phyloP scores from a whole-genome alignment of 1,140 invertebrate genomes.

The Mamestra configurata region DNA sequence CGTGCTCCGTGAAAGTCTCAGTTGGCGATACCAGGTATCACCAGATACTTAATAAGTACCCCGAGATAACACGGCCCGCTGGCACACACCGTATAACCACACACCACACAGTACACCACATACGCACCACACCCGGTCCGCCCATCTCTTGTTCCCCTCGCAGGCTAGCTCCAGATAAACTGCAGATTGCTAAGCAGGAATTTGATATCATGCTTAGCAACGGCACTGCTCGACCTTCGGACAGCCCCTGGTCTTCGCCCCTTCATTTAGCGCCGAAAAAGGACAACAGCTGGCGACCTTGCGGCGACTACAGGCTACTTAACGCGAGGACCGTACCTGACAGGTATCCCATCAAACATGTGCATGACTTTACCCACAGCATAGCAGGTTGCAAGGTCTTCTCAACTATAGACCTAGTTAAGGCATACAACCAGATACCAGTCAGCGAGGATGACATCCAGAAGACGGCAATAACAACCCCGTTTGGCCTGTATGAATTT shows the following conservation, averaged over 20 bases:
- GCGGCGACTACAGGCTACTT: no score
- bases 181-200: constrained; percentile 25
- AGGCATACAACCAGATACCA: constrained; percentile 16
- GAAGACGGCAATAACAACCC: background rate
- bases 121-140: constrained; percentile 18
- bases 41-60: constrained; percentile 3
- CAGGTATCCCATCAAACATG: constrained; percentile 75
- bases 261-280: constrained; percentile 82
- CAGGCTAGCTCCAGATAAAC: constrained; percentile 1
- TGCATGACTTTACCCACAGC: constrained; percentile 66
- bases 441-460: background rate
- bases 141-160: constrained; percentile 37
- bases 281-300: constrained; percentile 71
- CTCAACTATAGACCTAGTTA: no score
- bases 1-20: background rate
- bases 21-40: background rate
- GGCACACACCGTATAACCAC: constrained; percentile 3
- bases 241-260: constrained; percentile 72
- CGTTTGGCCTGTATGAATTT: no score
- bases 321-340: constrained; percentile 75
- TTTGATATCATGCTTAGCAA: constrained; percentile 47
- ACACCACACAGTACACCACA: constrained; percentile 8
- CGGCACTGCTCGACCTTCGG: constrained; percentile 63
- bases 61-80: constrained; percentile 23
- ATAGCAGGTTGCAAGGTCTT: constrained; percentile 48